phyloP scores from a whole-genome alignment of 2,113 vertebrate species.

The Origma solitaria region DNA sequence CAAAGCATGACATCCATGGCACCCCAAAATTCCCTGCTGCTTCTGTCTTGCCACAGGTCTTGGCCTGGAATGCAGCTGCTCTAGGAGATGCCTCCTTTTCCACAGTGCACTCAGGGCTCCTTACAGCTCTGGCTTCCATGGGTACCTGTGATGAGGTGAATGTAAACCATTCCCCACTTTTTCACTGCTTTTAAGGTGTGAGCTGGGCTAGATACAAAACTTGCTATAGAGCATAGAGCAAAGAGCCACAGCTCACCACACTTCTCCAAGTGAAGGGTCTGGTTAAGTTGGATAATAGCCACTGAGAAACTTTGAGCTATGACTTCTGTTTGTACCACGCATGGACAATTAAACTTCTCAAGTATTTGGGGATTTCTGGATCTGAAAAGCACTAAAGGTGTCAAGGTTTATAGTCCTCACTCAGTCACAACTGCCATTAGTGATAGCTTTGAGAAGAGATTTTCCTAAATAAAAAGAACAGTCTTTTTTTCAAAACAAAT shows the following conservation, averaged over 20 bases:
- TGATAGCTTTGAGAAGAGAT: neutral
- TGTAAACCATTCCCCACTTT: neutral
- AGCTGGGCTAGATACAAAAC: neutral
- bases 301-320: neutral
- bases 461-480: neutral
- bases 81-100: neutral
- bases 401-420: neutral
- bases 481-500: neutral
- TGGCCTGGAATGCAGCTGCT: neutral
- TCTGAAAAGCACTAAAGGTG: neutral
- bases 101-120: neutral
- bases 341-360: neutral
- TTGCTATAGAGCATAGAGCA: neutral
- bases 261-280: neutral
- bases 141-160: neutral
- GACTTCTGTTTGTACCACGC: neutral
- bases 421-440: neutral
- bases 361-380: neutral
- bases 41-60: neutral
- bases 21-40: neutral
- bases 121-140: neutral
- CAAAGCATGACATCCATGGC: neutral
- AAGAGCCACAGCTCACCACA: accelerated
- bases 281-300: neutral
- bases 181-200: neutral